Percentiles rank a stretch among this genome's conserved stretches.
Evolutionary conservation across 2,113 vertebrate genomes (phyloP).

Genomic region (Corvus moneduloides): DNA sequence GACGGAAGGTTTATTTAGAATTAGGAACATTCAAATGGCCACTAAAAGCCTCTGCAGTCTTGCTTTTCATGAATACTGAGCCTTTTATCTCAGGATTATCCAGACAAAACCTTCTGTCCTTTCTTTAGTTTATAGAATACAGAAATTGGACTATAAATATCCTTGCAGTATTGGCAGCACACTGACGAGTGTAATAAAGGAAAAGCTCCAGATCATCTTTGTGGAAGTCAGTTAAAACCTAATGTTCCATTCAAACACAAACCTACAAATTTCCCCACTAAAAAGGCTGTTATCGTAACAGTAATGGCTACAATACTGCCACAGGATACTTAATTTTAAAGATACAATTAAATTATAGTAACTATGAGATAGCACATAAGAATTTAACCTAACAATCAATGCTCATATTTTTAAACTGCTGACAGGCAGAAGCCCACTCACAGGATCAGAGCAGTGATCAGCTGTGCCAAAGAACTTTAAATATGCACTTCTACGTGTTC

Average conservation of each 20-base stretch:
- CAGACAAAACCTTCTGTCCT: not conserved
- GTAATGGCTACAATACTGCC: not conserved
- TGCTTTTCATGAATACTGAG: not conserved
- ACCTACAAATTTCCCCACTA: not conserved
- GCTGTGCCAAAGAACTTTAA: not conserved
- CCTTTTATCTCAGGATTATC: not conserved
- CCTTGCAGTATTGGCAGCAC: not conserved
- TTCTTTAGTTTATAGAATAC: not conserved
- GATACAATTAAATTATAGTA: not conserved
- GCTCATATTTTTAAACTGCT: not conserved
- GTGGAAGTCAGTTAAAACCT: not conserved
- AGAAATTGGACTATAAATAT: not conserved
- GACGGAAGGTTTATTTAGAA: not conserved
- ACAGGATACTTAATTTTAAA: not conserved
- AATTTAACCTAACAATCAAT: not conserved
- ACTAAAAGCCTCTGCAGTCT: not conserved
- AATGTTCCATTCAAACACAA: not conserved
- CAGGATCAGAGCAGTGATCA: not conserved
- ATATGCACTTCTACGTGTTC: not conserved
- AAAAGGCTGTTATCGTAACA: not conserved
- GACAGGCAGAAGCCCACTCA: not conserved
- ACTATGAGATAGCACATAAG: not conserved
- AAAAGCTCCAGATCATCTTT: not conserved
- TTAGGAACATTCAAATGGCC: not conserved
- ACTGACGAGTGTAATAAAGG: not conserved